These are phyloP conservation scores for Acanthosepion lycidas DNA, from an alignment of 2,888 invertebrate genomes.

Conservation along the genomic window DNA sequence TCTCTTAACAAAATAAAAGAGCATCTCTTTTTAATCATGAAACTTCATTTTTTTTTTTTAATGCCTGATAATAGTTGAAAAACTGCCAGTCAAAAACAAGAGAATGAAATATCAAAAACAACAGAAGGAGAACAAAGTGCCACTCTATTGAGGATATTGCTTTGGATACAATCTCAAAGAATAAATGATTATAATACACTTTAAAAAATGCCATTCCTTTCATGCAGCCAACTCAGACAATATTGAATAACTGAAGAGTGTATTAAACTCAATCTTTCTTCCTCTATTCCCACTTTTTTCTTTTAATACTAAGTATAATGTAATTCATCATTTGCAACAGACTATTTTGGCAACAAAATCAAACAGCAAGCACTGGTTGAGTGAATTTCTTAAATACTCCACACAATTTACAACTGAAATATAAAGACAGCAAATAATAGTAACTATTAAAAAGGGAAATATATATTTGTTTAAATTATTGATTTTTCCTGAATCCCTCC, in stretches of 20 bases:
- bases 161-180: no score
- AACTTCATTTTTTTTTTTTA: no score
- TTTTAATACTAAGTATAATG: not conserved
- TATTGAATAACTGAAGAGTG: not conserved
- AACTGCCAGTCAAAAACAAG: no score
- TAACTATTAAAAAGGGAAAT: not conserved
- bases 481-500: not conserved
- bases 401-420: slow-evolving; percentile 1
- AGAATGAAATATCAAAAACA: no score
- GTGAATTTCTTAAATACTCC: not conserved
- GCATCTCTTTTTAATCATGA: no score
- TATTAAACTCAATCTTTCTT: not conserved
- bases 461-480: slow-evolving; percentile 20
- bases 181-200: no score
- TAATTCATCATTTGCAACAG: not conserved
- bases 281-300: not conserved
- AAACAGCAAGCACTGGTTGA: not conserved
- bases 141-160: no score
- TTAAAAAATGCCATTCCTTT: not conserved
- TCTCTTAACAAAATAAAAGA: no score
- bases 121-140: no score
- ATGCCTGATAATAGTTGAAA: no score
- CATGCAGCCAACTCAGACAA: not conserved
- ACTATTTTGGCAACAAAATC: slow-evolving; percentile 22
- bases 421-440: not conserved